Evolutionary conservation across 2,888 invertebrate genomes (phyloP), one percentile per base, ranked within the genome.

Genomic region (Bombyx huttoni): DNA sequence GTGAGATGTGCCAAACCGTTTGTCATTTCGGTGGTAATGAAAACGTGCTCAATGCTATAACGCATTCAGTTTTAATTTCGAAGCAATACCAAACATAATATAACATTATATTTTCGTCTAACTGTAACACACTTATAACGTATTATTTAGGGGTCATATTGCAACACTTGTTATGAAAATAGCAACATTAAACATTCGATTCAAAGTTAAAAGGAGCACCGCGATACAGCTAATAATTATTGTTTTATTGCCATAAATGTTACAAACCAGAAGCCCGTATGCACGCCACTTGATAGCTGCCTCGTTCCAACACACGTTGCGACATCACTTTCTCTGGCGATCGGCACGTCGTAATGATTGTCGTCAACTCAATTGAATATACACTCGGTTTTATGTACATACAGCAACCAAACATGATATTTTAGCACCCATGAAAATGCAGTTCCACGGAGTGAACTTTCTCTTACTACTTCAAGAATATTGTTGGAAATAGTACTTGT

Each of bases 251-350:
- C 24, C 24, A 40, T 53, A 52, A 47, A 51, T 13, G 48, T 47
- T 48, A 51, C 40, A 45, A 49, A 47, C 50, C 51, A 49, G 51
- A 51, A 53, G 51, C 51, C 68, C 64, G 64, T 65, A 65, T 64
- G 64, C 52, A 64, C 60, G 55, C 49, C 48, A 52, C 13, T 49
- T 52, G 12, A 57, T 56, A 60, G 55, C 54, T 52, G 46, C 53
- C 63, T 62, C 65, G 56, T 66, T 63, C 49, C 60, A 55, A 61
- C 61, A 61, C 60, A 62, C 62, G 63, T 85, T 81, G 81, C 82
- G 73, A 83, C 80, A 83, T 77, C 75, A 81, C 85, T 86, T 85
- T 86, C 85, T 76, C 85, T 64, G 54, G 64, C 75, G 64, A 68
- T 71, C 73, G 70, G 66, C 70, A 67, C 68, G 63, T 65, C 61